Base-by-base conservation (phyloP, 53 echinoderm and acorn worm species). In the Echinarachnius parma region DNA sequence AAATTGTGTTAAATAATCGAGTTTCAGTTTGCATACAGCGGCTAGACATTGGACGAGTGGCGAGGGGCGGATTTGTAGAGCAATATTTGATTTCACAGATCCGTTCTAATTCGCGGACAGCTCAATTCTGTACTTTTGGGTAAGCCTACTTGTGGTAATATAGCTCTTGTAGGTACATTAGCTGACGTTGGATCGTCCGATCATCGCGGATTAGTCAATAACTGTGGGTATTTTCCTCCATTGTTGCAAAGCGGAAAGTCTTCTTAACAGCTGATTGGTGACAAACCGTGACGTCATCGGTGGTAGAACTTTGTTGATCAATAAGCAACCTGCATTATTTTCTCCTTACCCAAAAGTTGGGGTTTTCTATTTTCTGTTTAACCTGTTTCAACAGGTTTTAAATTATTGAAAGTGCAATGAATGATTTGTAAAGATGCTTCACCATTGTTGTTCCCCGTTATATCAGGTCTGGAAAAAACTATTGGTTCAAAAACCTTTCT, bases 171-270 rank as follows among this genome's bases (percentile, higher is more conserved):
- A n/a, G 33, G 33, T 59, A 59, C 34, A 32, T 59, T 33, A 33
- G 32, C 31, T n/a, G n/a, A 18, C 21, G 59, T 2, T 11, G 21
- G 16, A 28, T 31, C 14, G 9, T 2, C 37, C 24, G 44, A 18
- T 21, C 21, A 0, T n/a, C 8, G 35, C 10, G 37, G 25, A 25
- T 34, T 11, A 22, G 61, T n/a, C n/a, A n/a, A n/a, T n/a, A n/a
- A n/a, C n/a, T n/a, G n/a, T n/a, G n/a, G n/a, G n/a, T n/a, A n/a
- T n/a, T n/a, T n/a, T n/a, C n/a, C n/a, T n/a, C n/a, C n/a, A n/a
- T n/a, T 60, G 62, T 62, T 21, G 62, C 37, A 36, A 42, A 2
- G 62, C 62, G 62, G 62, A 62, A 62, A 62, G 25, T 25, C 34
- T 21, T 14, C 9, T 24, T 37, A 14, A 24, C 23, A 62, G 21